These are phyloP conservation scores for Pempheris klunzingeri DNA, from an alignment of 2,797 vertebrate species.

Conservation along the genomic window DNA sequence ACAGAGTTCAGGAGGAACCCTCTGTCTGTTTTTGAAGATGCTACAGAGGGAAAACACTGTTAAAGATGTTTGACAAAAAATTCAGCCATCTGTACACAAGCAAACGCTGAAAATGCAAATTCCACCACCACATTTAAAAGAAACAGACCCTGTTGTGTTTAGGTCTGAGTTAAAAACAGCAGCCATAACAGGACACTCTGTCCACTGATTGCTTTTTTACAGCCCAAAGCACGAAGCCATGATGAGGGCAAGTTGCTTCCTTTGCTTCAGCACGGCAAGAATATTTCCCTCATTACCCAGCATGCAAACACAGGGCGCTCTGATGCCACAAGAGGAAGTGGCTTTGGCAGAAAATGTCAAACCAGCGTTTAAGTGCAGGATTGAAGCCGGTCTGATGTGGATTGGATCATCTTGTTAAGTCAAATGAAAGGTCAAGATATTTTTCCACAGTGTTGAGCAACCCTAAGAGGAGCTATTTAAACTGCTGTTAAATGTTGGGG, in stretches of 20 bases:
- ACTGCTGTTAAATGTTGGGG: conserved; percentile 40
- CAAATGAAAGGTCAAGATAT: conserved; percentile 83
- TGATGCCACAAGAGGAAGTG: conserved; percentile 81
- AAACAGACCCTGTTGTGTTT: conserved; percentile 43
- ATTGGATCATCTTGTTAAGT: conserved; percentile 81
- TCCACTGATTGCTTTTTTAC: conserved; percentile 68
- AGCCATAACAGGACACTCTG: conserved; percentile 56
- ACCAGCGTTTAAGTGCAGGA: conserved; percentile 75
- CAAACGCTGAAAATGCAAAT: conserved; percentile 41
- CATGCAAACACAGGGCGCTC: conserved; percentile 67
- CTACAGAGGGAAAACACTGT: background rate
- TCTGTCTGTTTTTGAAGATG: conserved; percentile 51
- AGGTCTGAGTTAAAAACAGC: conserved; percentile 53
- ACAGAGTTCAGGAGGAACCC: conserved; percentile 49
- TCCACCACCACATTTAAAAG: conserved; percentile 13
- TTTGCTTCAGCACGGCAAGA: conserved; percentile 57
- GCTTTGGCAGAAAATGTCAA: conserved; percentile 80
- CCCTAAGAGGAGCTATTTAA: conserved; percentile 62
- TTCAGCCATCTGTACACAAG: background rate
- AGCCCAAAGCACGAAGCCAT: conserved; percentile 59
- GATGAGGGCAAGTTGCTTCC: conserved; percentile 72
- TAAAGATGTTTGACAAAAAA: conserved; percentile 25
- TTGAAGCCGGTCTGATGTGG: conserved; percentile 76
- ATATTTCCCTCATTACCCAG: conserved; percentile 77
- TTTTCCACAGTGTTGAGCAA: conserved; percentile 68